Evolutionary conservation across 1,140 invertebrate genomes (phyloP).

Genomic region (Trachymyrmex cornetzi): DNA sequence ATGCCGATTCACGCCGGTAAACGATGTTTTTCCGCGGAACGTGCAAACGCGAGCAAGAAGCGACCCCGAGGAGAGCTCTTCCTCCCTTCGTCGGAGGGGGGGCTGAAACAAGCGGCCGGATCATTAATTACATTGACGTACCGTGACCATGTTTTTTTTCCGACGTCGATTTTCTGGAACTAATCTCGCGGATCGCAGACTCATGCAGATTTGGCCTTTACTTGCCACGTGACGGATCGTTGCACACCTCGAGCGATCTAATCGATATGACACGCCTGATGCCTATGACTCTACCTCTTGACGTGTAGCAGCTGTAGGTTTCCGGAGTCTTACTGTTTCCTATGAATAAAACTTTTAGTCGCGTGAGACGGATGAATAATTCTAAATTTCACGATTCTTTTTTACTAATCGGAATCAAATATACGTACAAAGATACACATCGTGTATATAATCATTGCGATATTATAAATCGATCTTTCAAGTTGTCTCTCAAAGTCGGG

Average conservation of each 20-base stretch:
- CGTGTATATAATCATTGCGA: not conserved
- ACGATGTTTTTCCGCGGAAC: slow-evolving; percentile 72
- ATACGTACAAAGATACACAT: not conserved
- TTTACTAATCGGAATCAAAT: not conserved
- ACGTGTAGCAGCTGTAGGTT: not conserved
- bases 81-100: slow-evolving; percentile 2
- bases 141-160: slow-evolving; percentile 60
- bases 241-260: slow-evolving; percentile 3
- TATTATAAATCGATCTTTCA: not conserved
- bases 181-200: slow-evolving; percentile 67
- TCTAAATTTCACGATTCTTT: not conserved
- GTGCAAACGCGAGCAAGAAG: slow-evolving; percentile 45
- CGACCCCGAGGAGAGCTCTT: slow-evolving; percentile 41
- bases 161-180: slow-evolving; percentile 70
- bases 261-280: slow-evolving; percentile 55
- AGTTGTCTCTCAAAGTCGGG: too few species aligned
- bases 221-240: slow-evolving; percentile 65
- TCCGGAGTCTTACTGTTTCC: not conserved
- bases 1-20: slow-evolving; percentile 69
- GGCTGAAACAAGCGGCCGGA: slow-evolving; percentile 67
- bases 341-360: not conserved
- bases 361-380: not conserved
- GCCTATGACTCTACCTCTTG: not conserved
- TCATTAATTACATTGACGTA: slow-evolving; percentile 77
- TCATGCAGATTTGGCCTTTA: slow-evolving; percentile 69